phyloP scores from a whole-genome alignment of 2,797 vertebrate genomes.

The Numenius phaeopus region DNA sequence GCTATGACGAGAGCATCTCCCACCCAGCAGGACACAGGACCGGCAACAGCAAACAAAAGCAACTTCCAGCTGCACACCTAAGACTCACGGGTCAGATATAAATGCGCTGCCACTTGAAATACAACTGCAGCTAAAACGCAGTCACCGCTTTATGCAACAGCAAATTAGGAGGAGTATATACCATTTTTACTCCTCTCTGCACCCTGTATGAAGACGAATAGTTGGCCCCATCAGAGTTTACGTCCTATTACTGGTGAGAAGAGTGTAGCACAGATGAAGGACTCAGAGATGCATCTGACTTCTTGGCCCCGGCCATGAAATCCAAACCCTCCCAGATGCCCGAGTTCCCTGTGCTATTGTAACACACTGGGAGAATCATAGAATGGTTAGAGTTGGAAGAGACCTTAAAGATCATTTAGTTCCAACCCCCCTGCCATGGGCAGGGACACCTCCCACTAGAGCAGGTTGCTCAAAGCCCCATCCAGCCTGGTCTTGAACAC shows the following conservation, averaged over 20 bases:
- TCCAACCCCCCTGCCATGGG: too few relatives aligned
- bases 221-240: background rate
- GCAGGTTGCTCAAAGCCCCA: too few relatives aligned
- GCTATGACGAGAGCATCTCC: too few relatives aligned
- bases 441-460: too few relatives aligned
- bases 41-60: background rate
- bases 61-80: background rate
- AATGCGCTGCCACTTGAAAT: background rate
- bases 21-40: background rate
- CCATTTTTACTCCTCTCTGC: background rate
- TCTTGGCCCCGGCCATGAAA: background rate
- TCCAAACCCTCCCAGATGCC: background rate
- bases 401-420: too few relatives aligned
- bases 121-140: background rate
- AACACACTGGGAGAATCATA: background rate
- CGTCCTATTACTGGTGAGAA: rapidly evolving
- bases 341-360: background rate
- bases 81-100: background rate
- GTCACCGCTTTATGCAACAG: background rate
- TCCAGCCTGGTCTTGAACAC: too few relatives aligned
- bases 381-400: too few relatives aligned
- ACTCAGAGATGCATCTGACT: rapidly evolving
- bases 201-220: background rate
- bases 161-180: background rate
- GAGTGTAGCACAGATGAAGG: rapidly evolving